A percentile compares a stretch with the other conserved stretches of the same genome.
phyloP scores from a whole-genome alignment of 2,888 invertebrate species.

The Andrena bucephala region DNA sequence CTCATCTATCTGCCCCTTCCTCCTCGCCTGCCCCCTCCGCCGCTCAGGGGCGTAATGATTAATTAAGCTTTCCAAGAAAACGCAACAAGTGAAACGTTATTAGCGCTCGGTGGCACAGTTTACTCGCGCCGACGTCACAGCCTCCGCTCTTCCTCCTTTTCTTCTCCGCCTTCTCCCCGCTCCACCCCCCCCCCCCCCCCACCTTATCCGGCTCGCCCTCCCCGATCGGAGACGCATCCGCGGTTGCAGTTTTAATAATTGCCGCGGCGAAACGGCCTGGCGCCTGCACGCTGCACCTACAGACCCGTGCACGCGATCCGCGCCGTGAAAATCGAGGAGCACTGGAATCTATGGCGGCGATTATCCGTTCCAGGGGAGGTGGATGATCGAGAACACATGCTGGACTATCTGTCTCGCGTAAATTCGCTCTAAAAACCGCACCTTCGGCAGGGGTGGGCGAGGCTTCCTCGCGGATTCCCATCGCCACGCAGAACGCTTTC shows the following conservation, averaged over 20 bases:
- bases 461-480: neutral
- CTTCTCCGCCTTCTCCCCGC: slow-evolving; percentile 2
- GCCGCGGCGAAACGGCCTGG: slow-evolving; percentile 50
- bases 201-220: slow-evolving; percentile 13
- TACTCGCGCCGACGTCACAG: slow-evolving; percentile 66
- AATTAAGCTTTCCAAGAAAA: slow-evolving; percentile 83
- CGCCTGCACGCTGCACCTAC: slow-evolving; percentile 42
- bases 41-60: slow-evolving; percentile 74
- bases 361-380: slow-evolving; percentile 30
- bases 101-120: slow-evolving; percentile 80
- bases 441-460: neutral
- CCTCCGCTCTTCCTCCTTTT: slow-evolving; percentile 3
- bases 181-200: neutral
- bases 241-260: slow-evolving; percentile 54
- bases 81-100: slow-evolving; percentile 82
- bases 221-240: slow-evolving; percentile 33
- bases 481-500: slow-evolving; percentile 20
- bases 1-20: neutral
- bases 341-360: slow-evolving; percentile 51
- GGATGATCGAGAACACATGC: slow-evolving; percentile 56
- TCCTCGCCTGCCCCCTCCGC: neutral
- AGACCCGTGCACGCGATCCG: slow-evolving; percentile 30
- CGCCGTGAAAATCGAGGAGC: slow-evolving; percentile 61
- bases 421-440: slow-evolving; percentile 20
- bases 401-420: slow-evolving; percentile 20